These are phyloP conservation scores for Sebastes elongatus DNA, from an alignment of 2,797 vertebrate species.

Conservation along the genomic window DNA sequence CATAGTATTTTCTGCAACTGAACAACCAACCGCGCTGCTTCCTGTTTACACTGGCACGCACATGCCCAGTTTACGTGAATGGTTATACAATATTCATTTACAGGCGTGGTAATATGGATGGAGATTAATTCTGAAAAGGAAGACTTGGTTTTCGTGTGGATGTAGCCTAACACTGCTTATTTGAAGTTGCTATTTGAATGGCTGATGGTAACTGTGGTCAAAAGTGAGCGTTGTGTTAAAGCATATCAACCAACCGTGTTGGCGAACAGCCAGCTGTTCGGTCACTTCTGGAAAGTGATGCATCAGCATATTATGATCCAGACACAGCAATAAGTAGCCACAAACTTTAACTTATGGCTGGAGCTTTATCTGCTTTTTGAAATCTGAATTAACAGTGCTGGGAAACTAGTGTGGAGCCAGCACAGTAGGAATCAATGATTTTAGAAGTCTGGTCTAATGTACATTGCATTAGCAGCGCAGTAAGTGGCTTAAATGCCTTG, in stretches of 20 bases:
- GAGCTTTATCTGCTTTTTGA: slow-evolving; percentile 23
- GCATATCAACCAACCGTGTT: neutral
- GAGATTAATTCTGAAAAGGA: neutral
- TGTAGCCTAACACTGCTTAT: neutral
- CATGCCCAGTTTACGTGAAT: too few relatives aligned
- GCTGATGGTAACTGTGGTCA: neutral
- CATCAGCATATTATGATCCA: neutral
- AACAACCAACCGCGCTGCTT: neutral
- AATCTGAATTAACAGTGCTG: slow-evolving; percentile 38
- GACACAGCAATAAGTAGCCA: neutral
- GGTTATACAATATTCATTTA: too few relatives aligned
- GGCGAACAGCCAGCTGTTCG: neutral
- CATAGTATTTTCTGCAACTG: neutral
- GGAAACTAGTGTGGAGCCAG: neutral
- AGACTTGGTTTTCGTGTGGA: neutral
- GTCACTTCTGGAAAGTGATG: neutral
- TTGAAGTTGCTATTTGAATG: neutral
- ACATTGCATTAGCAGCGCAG: slow-evolving; percentile 45
- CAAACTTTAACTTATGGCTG: neutral
- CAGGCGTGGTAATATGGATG: neutral
- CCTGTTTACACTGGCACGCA: too few relatives aligned
- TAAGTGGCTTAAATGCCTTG: slow-evolving; percentile 32
- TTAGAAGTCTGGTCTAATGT: slow-evolving; percentile 18
- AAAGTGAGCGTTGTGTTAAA: neutral
- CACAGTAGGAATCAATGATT: slow-evolving; percentile 31